Percentiles rank a stretch among this genome's conserved stretches.
These are phyloP conservation scores for Otus sunia DNA, from an alignment of 2,113 vertebrate genomes.

Conservation along the genomic window DNA sequence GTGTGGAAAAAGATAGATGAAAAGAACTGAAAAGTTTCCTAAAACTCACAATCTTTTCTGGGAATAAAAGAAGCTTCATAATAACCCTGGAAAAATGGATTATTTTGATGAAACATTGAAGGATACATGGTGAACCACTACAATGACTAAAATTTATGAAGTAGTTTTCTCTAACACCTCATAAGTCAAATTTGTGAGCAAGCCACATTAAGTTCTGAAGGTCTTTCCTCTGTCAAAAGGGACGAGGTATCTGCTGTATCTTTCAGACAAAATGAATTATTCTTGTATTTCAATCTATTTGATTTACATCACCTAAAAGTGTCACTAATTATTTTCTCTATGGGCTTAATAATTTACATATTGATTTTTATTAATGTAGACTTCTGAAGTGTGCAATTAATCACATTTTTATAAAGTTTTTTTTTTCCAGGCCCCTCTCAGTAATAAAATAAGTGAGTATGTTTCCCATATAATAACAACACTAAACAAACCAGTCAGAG, in stretches of 20 bases:
- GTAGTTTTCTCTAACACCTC: slow-evolving; percentile 9
- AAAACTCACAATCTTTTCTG: slow-evolving; percentile 5
- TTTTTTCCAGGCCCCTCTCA: not conserved
- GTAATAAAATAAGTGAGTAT: not conserved
- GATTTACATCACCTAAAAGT: not conserved
- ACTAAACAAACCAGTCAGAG: not conserved
- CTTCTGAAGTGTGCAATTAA: slow-evolving; percentile 28
- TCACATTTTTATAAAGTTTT: not conserved
- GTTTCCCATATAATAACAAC: not conserved
- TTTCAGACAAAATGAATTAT: not conserved
- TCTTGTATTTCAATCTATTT: not conserved
- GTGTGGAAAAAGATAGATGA: not conserved
- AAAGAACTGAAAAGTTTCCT: not conserved
- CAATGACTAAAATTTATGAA: slow-evolving; percentile 14
- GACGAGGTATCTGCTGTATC: not conserved
- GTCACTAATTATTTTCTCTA: slow-evolving; percentile 29
- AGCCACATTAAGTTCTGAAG: slow-evolving; percentile 3
- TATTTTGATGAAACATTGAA: slow-evolving; percentile 26
- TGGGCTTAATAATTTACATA: slow-evolving; percentile 3
- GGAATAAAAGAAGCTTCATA: not conserved
- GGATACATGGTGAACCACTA: not conserved
- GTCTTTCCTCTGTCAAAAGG: not conserved
- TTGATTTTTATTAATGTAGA: slow-evolving; percentile 57
- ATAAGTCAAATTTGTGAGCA: slow-evolving; percentile 18
- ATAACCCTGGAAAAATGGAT: not conserved